These are phyloP conservation scores for Geotrypetes seraphini DNA, from an alignment of 2,797 vertebrate genomes.

Conservation along the genomic window DNA sequence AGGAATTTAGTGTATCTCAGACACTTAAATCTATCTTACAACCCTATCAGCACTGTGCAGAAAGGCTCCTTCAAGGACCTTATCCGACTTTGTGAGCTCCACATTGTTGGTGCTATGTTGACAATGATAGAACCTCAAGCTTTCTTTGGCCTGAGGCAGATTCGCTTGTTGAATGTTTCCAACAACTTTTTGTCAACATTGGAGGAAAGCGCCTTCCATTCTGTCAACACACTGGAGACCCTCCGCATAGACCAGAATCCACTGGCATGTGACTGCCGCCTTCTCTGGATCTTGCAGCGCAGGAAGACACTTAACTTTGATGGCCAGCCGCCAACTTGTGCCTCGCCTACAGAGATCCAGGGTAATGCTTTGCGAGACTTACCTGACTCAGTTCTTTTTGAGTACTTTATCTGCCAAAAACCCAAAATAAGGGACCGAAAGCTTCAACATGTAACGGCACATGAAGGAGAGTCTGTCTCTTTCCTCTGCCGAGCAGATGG, in stretches of 20 bases:
- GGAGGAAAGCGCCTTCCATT: constrained; percentile 88
- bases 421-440: constrained; percentile 88
- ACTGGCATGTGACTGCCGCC: constrained; percentile 87
- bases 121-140: constrained; percentile 77
- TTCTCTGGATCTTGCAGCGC: constrained; percentile 92
- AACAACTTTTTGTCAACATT: constrained; percentile 77
- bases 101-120: constrained; percentile 79
- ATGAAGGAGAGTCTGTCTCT: constrained; percentile 77
- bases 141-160: constrained; percentile 79
- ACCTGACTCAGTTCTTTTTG: constrained; percentile 84
- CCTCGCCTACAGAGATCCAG: constrained; percentile 73
- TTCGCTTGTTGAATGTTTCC: constrained; percentile 89
- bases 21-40: constrained; percentile 86
- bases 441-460: constrained; percentile 75
- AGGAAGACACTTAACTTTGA: constrained; percentile 91
- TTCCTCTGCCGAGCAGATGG: constrained; percentile 87
- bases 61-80: constrained; percentile 83
- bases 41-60: constrained; percentile 82
- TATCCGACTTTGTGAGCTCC: constrained; percentile 82
- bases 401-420: constrained; percentile 91
- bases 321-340: constrained; percentile 75
- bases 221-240: constrained; percentile 83
- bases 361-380: constrained; percentile 76
- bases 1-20: constrained; percentile 79
- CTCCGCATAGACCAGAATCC: constrained; percentile 87